A percentile compares a stretch with the other conserved stretches of the same genome.
phyloP scores from a whole-genome alignment of 2,888 invertebrate genomes.

The Yponomeuta cagnagella region DNA sequence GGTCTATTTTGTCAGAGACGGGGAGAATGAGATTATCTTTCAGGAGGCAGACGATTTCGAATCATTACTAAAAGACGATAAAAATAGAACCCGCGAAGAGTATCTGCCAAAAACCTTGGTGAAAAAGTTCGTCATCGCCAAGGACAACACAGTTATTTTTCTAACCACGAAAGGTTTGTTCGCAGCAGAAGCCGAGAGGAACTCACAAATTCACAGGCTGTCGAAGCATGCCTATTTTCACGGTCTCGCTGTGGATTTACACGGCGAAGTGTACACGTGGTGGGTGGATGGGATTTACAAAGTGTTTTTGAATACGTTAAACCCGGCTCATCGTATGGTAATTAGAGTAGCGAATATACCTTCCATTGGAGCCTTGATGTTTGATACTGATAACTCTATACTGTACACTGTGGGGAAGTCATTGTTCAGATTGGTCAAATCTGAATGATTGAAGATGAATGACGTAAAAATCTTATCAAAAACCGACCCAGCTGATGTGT shows the following conservation, averaged over 20 bases:
- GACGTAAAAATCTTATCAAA: no score
- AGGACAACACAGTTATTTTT: no score
- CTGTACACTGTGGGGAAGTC: slow-evolving; percentile 44
- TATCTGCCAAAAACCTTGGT: slow-evolving; percentile 26
- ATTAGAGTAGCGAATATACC: slow-evolving; percentile 41
- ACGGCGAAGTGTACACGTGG: slow-evolving; percentile 54
- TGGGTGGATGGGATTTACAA: slow-evolving; percentile 62
- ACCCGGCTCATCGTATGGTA: slow-evolving; percentile 39
- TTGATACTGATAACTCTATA: slow-evolving; percentile 56
- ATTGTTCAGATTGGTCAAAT: slow-evolving; percentile 36
- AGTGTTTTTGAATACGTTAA: slow-evolving; percentile 36
- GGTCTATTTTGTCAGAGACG: slow-evolving; percentile 45
- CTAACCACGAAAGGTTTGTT: no score
- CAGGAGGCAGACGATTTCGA: slow-evolving; percentile 44
- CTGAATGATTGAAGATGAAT: no score
- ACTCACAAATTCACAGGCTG: slow-evolving; percentile 33
- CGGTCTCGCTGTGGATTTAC: slow-evolving; percentile 51
- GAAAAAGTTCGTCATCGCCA: no score
- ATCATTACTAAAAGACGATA: slow-evolving; percentile 32
- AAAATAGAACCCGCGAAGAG: no score
- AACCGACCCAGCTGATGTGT: no score
- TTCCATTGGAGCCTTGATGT: slow-evolving; percentile 49
- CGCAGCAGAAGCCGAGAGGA: slow-evolving; percentile 16
- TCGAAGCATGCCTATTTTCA: slow-evolving; percentile 54
- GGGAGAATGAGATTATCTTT: slow-evolving; percentile 24